Conservation (phyloP, 2,113 vertebrate genomes). For the Leptodactylus fuscus region DNA sequence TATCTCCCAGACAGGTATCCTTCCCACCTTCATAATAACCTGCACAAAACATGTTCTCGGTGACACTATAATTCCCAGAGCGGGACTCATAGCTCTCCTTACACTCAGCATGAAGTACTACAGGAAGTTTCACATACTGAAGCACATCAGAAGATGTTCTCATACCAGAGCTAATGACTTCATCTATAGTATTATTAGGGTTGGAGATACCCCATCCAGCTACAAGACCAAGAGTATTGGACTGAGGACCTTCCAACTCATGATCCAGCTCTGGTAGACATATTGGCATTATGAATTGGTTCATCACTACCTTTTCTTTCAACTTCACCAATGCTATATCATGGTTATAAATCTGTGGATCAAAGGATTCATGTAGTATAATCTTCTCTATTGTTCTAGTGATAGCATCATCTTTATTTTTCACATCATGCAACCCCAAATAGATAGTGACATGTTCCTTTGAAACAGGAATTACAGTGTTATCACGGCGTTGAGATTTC, state of each 20-base stretch:
- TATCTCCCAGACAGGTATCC: constrained; percentile 95
- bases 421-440: constrained; percentile 82
- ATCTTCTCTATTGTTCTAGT: constrained; percentile 80
- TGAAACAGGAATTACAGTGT: constrained; percentile 83
- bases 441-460: constrained; percentile 85
- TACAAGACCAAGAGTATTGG: constrained; percentile 87
- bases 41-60: constrained; percentile 95
- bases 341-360: constrained; percentile 90
- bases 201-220: constrained; percentile 95
- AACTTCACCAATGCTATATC: constrained; percentile 93
- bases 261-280: constrained; percentile 78
- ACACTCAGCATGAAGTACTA: constrained; percentile 88
- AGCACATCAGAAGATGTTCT: constrained; percentile 82
- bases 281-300: constrained; percentile 77
- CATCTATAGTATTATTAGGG: constrained; percentile 77
- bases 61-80: constrained; percentile 90
- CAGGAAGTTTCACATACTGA: constrained; percentile 94
- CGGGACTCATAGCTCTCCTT: constrained; percentile 88
- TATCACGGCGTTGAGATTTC: constrained; percentile 85
- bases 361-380: constrained; percentile 88
- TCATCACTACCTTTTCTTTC: constrained; percentile 77
- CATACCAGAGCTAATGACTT: constrained; percentile 75
- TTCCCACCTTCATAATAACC: constrained; percentile 90
- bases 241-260: constrained; percentile 71
- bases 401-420: constrained; percentile 76